phyloP scores from a whole-genome alignment of 2,113 vertebrate genomes.

The Polyodon spathula region DNA sequence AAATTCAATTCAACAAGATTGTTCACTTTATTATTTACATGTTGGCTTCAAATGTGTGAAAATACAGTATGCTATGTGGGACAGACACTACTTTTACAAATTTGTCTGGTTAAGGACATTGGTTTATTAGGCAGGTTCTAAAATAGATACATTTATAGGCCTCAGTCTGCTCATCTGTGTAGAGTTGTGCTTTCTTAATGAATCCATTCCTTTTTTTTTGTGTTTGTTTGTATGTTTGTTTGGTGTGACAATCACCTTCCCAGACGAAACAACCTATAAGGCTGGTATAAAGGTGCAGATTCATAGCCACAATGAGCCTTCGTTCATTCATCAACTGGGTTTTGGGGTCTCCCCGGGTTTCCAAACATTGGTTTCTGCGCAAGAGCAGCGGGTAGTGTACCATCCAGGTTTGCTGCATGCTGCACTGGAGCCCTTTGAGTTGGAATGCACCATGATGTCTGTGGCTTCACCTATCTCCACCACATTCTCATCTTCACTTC shows the following conservation, averaged over 20 bases:
- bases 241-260: neutral
- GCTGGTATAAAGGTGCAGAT: slow-evolving; percentile 59
- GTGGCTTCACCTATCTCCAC: slow-evolving; percentile 31
- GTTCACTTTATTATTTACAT: no score
- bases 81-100: no score
- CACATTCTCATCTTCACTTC: slow-evolving; percentile 23
- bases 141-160: no score
- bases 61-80: no score
- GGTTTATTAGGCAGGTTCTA: no score
- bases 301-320: slow-evolving; percentile 56
- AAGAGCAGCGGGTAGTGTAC: slow-evolving; percentile 58
- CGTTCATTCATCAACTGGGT: slow-evolving; percentile 54
- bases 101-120: no score
- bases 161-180: no score
- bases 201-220: neutral
- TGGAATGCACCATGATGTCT: slow-evolving; percentile 4
- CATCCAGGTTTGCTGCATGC: slow-evolving; percentile 41
- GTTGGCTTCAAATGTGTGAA: no score
- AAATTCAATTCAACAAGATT: no score
- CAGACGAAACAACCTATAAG: slow-evolving; percentile 52
- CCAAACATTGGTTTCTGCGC: slow-evolving; percentile 74
- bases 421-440: slow-evolving; percentile 24
- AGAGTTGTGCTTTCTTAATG: neutral
- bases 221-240: slow-evolving; percentile 1
- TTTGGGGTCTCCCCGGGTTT: slow-evolving; percentile 67